Evolutionary conservation across 2,888 invertebrate genomes (phyloP), one percentile per base, ranked within the genome.

Genomic region (Vannuccia rotundouncinata): DNA sequence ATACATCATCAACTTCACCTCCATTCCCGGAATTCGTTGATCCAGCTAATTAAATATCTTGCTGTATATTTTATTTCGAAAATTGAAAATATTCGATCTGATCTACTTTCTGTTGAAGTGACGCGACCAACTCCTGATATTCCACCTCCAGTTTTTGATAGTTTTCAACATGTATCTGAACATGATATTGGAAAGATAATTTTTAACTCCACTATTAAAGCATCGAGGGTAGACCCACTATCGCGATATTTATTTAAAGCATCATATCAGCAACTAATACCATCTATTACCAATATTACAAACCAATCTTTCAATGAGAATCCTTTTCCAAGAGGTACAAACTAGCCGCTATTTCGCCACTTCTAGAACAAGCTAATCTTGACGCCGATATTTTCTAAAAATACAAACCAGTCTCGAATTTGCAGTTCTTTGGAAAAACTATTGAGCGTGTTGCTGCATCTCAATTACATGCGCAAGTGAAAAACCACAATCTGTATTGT

Each of bases 1-100:
- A 66, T 66, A 17, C 66, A 66, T 66, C 66, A 22, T 66, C 66
- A 27, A n/a, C n/a, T n/a, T 66, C 66, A 66, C 66, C 25, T 66
- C 66, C 66, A 22, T 22, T 66, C 22, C 66, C 66, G 22, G 66
- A 66, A 22, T 17, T 66, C 25, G 66, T 22, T 17, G 66, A 66
- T 66, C 66, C 66, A 22, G 13, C 66, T 27, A 66, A 66, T 27
- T 22, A n/a, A n/a, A n/a, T n/a, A 27, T 66, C 66, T 66, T 66
- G 66, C 66, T 66, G 66, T 22, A 22, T 66, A 66, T 66, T 66
- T 66, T 27, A 66, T 66, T 45, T 45, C 45, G 17, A 45, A 45
- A 45, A 45, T 45, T 45, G 45, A 45, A 45, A 45, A 45, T 45
- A 45, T 45, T 45, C 45, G 45, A 45, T 45, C 45, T 45, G 45